phyloP scores from a whole-genome alignment of 2,797 vertebrate species.

The Pelobates cultripes region DNA sequence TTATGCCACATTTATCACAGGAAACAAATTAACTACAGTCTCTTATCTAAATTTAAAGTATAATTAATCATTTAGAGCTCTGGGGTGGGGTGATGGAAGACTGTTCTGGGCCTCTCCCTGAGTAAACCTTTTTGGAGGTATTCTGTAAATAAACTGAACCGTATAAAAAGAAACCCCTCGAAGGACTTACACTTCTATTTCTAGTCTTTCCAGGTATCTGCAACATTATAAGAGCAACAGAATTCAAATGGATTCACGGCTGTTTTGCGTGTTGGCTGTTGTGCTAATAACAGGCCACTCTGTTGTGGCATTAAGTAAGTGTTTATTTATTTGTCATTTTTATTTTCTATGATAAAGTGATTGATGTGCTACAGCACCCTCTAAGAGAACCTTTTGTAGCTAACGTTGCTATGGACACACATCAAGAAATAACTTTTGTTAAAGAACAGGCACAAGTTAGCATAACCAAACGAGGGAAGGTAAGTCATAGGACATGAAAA shows the following conservation, averaged over 20 bases:
- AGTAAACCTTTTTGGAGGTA: constrained; percentile 10
- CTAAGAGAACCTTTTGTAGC: too few relatives aligned
- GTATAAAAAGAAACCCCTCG: constrained; percentile 22
- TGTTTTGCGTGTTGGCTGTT: constrained; percentile 9
- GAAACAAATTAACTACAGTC: neutral
- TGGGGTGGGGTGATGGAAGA: neutral
- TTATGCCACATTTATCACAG: neutral
- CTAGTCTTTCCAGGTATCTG: neutral
- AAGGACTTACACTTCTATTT: neutral
- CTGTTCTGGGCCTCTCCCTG: constrained; percentile 4
- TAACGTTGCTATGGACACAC: too few relatives aligned
- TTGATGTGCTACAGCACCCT: too few relatives aligned
- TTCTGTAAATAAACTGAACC: neutral
- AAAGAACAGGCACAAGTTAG: too few relatives aligned
- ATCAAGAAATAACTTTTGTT: too few relatives aligned
- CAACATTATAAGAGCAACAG: neutral
- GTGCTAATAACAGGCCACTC: neutral
- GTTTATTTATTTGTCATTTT: neutral
- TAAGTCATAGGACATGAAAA: too few relatives aligned
- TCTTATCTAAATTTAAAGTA: neutral
- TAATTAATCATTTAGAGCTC: neutral
- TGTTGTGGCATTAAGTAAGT: constrained; percentile 1
- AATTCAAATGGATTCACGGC: neutral
- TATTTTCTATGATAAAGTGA: too few relatives aligned
- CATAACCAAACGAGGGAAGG: too few relatives aligned